phyloP scores from a whole-genome alignment of 2,888 invertebrate species.

The Coecobrya sp. region DNA sequence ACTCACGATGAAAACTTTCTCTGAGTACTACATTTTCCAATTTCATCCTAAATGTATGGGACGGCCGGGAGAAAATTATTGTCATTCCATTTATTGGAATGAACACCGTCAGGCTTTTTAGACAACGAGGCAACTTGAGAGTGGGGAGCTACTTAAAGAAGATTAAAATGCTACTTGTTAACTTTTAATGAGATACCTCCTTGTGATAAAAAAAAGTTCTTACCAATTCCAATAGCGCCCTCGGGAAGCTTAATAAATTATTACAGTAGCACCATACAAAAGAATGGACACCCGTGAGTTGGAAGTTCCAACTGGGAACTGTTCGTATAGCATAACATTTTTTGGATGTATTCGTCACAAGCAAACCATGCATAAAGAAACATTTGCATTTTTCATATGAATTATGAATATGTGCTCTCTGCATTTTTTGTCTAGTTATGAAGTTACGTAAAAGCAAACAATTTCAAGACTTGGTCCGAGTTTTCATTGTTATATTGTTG shows the following conservation, averaged over 20 bases:
- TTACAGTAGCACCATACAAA: not conserved
- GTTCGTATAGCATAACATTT: not conserved
- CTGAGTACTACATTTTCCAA: not conserved
- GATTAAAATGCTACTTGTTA: slow-evolving; percentile 40
- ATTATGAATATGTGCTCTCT: not conserved
- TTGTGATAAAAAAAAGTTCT: not conserved
- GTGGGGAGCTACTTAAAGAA: slow-evolving; percentile 25
- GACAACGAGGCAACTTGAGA: not conserved
- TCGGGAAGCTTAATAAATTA: not conserved
- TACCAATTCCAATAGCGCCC: not conserved
- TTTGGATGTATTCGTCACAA: not conserved
- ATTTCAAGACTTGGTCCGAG: not conserved
- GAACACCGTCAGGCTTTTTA: not conserved
- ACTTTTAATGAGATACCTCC: slow-evolving; percentile 41
- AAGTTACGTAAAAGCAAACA: not conserved
- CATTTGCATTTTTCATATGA: too few relatives aligned
- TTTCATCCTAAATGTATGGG: not conserved
- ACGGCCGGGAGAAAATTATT: not conserved
- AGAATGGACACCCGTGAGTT: too few relatives aligned
- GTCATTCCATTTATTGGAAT: not conserved
- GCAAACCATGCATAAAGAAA: not conserved
- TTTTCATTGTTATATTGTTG: not conserved
- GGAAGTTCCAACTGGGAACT: too few relatives aligned
- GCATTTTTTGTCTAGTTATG: not conserved
- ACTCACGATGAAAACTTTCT: too few relatives aligned